phyloP scores from a whole-genome alignment of 2,113 vertebrate species.

The Cathartes aura region DNA sequence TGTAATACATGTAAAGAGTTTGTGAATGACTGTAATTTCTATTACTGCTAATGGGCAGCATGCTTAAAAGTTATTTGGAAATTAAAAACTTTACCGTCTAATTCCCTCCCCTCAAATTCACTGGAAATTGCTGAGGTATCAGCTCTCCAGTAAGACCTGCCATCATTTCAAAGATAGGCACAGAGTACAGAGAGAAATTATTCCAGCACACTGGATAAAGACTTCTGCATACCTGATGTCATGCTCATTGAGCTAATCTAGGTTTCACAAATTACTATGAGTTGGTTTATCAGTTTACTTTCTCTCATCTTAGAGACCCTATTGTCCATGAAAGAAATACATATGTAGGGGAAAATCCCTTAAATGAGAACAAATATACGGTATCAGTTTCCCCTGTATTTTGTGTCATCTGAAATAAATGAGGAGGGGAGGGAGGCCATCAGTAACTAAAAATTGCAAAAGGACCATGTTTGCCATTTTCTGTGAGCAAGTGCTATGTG shows the following conservation, averaged over 20 bases:
- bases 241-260: background rate
- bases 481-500: background rate
- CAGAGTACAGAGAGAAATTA: background rate
- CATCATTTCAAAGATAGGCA: background rate
- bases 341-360: background rate
- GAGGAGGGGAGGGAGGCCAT: fast-evolving
- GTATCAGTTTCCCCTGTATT: background rate
- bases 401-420: background rate
- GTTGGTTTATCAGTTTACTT: background rate
- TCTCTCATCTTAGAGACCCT: background rate
- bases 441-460: background rate
- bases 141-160: background rate
- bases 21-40: background rate
- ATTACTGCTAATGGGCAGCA: background rate
- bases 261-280: background rate
- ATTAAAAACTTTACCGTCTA: background rate
- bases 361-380: background rate
- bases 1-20: background rate
- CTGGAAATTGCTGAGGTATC: background rate
- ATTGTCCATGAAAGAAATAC: background rate
- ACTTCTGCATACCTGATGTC: background rate
- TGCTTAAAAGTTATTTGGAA: background rate
- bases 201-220: background rate
- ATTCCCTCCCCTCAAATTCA: background rate
- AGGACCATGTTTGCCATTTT: background rate